Evolutionary conservation across 2,797 vertebrate species (phyloP).

Genomic region (Geotrypetes seraphini): DNA sequence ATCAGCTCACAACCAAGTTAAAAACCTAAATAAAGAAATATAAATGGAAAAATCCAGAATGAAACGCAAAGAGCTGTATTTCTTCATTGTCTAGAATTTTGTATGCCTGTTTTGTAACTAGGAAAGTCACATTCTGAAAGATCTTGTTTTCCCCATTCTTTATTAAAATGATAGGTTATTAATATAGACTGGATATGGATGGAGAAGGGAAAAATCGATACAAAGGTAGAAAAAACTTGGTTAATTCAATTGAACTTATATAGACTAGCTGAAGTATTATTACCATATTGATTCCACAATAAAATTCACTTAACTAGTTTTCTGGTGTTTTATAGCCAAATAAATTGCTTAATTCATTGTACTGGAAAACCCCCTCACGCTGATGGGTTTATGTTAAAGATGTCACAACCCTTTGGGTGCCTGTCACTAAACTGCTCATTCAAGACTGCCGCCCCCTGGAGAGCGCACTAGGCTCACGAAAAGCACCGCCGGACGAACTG

Average conservation of each 20-base stretch:
- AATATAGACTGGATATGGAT: constrained; percentile 1
- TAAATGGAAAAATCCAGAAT: constrained; percentile 18
- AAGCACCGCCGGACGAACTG: constrained; percentile 30
- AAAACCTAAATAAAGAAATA: constrained; percentile 19
- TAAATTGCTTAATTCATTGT: constrained; percentile 61
- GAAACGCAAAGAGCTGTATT: constrained; percentile 21
- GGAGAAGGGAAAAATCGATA: not conserved
- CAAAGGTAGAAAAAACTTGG: constrained; percentile 2
- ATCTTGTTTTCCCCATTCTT: constrained; percentile 7
- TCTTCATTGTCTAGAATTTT: constrained; percentile 17
- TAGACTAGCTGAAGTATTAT: constrained; percentile 15
- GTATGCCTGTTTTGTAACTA: constrained; percentile 8
- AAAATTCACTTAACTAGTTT: constrained; percentile 64
- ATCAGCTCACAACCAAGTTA: constrained; percentile 37
- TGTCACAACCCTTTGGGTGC: constrained; percentile 26
- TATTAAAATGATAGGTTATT: constrained; percentile 11
- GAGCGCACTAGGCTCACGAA: constrained; percentile 27
- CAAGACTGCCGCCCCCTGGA: constrained; percentile 8
- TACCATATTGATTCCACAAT: constrained; percentile 64
- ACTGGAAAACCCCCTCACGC: constrained; percentile 26
- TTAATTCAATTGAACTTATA: constrained; percentile 14
- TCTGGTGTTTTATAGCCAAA: constrained; percentile 48
- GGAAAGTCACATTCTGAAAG: constrained; percentile 11
- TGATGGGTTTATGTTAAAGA: constrained; percentile 31
- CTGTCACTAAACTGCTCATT: constrained; percentile 16